Conservation (phyloP, 1,140 invertebrate genomes). For the Zaprionus capensis region DNA sequence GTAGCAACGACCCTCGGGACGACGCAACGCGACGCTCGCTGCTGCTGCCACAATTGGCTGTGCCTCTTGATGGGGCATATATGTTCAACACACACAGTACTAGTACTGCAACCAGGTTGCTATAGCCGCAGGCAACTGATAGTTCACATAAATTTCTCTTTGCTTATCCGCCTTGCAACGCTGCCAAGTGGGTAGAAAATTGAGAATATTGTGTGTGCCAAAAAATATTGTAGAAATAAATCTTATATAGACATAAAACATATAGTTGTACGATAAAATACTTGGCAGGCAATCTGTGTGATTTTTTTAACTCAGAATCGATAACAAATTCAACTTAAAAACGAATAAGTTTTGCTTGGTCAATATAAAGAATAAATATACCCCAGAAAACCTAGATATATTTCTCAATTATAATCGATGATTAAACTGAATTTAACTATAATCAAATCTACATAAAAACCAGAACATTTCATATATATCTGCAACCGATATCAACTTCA, state of each 20-base stretch:
- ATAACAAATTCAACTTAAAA: background rate
- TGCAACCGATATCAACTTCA: background rate
- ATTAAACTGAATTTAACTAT: no score
- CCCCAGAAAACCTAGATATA: no score
- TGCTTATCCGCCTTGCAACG: background rate
- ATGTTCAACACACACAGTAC: no score
- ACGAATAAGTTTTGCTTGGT: no score
- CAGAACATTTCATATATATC: background rate
- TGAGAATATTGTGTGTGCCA: slow-evolving; percentile 6
- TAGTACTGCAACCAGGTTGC: no score
- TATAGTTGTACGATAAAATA: background rate
- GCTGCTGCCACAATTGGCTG: slow-evolving; percentile 15
- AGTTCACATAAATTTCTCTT: slow-evolving; percentile 9
- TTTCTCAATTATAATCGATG: no score
- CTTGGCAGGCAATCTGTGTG: background rate
- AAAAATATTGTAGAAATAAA: slow-evolving; percentile 9
- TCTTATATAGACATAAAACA: background rate
- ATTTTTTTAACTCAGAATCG: background rate
- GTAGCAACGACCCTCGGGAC: slow-evolving; percentile 17
- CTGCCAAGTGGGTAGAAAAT: background rate
- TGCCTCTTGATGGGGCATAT: background rate
- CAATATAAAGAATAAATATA: no score
- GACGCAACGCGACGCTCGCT: no score
- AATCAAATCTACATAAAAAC: background rate
- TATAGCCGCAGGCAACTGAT: background rate